phyloP scores from a whole-genome alignment of 2,888 invertebrate genomes.

The Teleogryllus oceanicus region DNA sequence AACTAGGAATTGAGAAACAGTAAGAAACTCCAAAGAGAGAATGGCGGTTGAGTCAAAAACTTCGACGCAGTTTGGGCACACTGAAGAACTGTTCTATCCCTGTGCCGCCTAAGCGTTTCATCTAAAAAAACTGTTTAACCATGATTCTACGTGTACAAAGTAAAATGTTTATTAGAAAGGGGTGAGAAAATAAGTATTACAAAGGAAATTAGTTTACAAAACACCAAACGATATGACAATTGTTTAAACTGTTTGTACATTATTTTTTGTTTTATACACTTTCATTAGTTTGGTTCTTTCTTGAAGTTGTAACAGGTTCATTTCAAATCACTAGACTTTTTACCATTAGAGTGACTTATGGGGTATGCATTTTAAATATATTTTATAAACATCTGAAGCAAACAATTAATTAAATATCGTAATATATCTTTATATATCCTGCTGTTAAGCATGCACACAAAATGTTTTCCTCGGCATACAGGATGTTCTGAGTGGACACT shows the following conservation, averaged over 20 bases:
- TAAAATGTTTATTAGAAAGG: too few relatives aligned
- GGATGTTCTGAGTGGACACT: too few relatives aligned
- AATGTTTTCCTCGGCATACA: neutral
- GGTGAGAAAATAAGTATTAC: neutral
- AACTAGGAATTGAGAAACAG: neutral
- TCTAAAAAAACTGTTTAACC: too few relatives aligned
- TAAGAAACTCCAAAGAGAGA: neutral
- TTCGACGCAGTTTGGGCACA: neutral
- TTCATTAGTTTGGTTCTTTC: neutral
- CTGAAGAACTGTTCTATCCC: neutral
- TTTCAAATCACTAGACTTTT: neutral
- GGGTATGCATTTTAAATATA: conserved; percentile 12
- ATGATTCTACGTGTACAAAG: too few relatives aligned
- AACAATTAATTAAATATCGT: neutral
- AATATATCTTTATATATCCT: neutral
- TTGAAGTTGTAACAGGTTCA: neutral
- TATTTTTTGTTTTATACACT: neutral
- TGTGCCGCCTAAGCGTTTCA: neutral
- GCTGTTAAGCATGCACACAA: neutral
- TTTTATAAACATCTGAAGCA: conserved; percentile 18
- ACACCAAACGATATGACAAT: conserved; percentile 6
- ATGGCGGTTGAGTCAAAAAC: neutral
- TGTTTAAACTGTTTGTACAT: neutral
- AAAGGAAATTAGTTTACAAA: neutral
- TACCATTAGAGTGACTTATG: neutral